Base-by-base conservation (phyloP, 1,140 invertebrate genomes). In the Proales similis region DNA sequence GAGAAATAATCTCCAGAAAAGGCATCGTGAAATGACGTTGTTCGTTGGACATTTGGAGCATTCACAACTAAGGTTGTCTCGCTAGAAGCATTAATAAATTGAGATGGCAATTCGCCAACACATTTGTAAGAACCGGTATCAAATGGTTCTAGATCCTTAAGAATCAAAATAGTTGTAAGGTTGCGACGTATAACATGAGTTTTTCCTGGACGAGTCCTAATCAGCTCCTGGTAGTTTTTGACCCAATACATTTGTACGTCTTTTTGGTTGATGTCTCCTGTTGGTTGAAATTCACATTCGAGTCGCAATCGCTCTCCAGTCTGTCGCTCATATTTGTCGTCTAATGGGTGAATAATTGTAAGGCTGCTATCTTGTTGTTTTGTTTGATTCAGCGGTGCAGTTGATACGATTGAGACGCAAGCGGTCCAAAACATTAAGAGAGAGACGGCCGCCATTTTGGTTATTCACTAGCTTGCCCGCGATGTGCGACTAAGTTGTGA, bases 201-300 rank as follows among this genome's bases (percentile, higher is more conserved):
- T 24, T 20, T 6, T 27, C 36, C 27, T 14, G 26, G 33, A 14
- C 45, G 39, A 6, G 51, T 26, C 20, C 45, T 36, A 7, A 57
- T 57, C 6, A 57, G 20, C 11, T 57, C 51, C n/a, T 57, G 51
- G 27, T 57, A 57, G 30, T 57, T 57, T 57, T 57, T 57, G 9
- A 57, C 20, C 51, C 51, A 57, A 24, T 57, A 57, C 11, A 57
- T n/a, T 9, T 22, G 39, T 17, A 57, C 27, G 12, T 57, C 51
- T 24, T 39, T 43, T 4, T 24, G 38, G 4, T 39, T 19, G 9
- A 57, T 12, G 1, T 26, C 3, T 3, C 12, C 19, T 4, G 6
- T n/a, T 11, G 33, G 14, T 26, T 43, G 26, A 14, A 57, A 57
- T 12, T 57, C 51, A 26, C 51, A 57, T 20, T 57, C 51, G 3